Evolutionary conservation across 2,113 vertebrate species (phyloP).

Genomic region (Gambusia holbrooki): DNA sequence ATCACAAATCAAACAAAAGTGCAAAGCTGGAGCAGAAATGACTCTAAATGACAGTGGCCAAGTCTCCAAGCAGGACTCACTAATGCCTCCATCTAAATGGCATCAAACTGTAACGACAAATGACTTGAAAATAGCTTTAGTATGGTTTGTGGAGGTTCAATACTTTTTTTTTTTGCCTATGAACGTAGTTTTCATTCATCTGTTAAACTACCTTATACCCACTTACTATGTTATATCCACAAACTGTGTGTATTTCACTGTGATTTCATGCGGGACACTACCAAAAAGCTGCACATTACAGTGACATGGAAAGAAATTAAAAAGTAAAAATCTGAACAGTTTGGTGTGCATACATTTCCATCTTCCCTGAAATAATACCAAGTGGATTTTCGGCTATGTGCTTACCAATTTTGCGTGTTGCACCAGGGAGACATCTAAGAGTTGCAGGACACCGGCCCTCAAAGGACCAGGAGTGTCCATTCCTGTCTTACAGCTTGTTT

Average conservation of each 20-base stretch:
- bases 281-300: too few relatives aligned
- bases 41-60: constrained; percentile 34
- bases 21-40: constrained; percentile 56
- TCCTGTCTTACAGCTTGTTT: constrained; percentile 4
- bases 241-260: not conserved
- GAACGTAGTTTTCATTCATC: not conserved
- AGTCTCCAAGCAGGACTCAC: constrained; percentile 43
- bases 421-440: too few relatives aligned
- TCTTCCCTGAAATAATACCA: too few relatives aligned
- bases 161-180: not conserved
- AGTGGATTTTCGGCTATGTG: too few relatives aligned
- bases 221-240: not conserved
- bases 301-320: too few relatives aligned
- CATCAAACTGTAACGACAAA: constrained; percentile 19
- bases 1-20: constrained; percentile 73
- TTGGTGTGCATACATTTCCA: too few relatives aligned
- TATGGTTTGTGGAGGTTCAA: constrained; percentile 19
- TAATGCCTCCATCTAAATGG: constrained; percentile 51
- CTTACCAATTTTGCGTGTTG: too few relatives aligned
- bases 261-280: too few relatives aligned
- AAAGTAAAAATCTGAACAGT: too few relatives aligned
- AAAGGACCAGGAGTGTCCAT: too few relatives aligned
- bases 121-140: constrained; percentile 34
- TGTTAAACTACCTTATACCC: not conserved
- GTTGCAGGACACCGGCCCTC: too few relatives aligned